A percentile compares a stretch with the other conserved stretches of the same genome.
These are phyloP conservation scores for Drosophila ficusphila DNA, from an alignment of 1,140 invertebrate genomes.

Conservation along the genomic window DNA sequence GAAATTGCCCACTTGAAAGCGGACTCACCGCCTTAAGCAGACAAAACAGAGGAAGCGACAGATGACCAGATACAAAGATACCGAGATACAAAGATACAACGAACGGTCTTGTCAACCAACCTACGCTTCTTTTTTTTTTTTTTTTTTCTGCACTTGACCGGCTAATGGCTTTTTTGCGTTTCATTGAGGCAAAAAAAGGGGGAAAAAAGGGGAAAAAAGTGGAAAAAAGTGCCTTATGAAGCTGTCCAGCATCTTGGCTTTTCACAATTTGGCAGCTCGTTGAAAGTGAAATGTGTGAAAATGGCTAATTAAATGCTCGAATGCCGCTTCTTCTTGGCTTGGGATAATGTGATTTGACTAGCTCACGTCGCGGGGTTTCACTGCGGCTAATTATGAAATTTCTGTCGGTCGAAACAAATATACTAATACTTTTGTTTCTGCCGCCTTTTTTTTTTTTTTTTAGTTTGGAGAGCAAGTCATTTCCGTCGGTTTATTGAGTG, in stretches of 20 bases:
- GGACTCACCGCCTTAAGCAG: slow-evolving; percentile 41
- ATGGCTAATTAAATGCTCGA: slow-evolving; percentile 77
- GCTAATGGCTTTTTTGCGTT: slow-evolving; percentile 81
- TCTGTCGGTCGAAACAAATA: slow-evolving; percentile 15
- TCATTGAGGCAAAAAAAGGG: slow-evolving; percentile 47
- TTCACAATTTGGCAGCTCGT: slow-evolving; percentile 77
- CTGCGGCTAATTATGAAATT: slow-evolving; percentile 62
- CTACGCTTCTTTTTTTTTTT: no score
- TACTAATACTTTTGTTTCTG: slow-evolving; percentile 43
- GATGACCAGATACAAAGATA: slow-evolving; percentile 34
- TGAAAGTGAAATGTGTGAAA: slow-evolving; percentile 83
- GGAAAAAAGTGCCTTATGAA: not conserved
- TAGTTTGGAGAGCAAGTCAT: slow-evolving; percentile 37
- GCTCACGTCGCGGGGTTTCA: slow-evolving; percentile 40
- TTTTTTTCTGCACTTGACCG: slow-evolving; percentile 60
- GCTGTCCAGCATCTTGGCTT: slow-evolving; percentile 42
- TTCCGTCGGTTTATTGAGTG: slow-evolving; percentile 68
- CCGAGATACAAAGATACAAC: slow-evolving; percentile 31
- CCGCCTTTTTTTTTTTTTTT: slow-evolving; percentile 9
- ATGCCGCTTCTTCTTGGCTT: slow-evolving; percentile 8
- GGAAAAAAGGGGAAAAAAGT: no score
- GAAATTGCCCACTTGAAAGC: slow-evolving; percentile 75
- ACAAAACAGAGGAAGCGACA: slow-evolving; percentile 37
- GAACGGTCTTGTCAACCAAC: slow-evolving; percentile 62
- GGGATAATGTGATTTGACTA: slow-evolving; percentile 50